These are phyloP conservation scores for Cyprinodon diabolis DNA, from an alignment of 2,797 vertebrate species.

Conservation along the genomic window DNA sequence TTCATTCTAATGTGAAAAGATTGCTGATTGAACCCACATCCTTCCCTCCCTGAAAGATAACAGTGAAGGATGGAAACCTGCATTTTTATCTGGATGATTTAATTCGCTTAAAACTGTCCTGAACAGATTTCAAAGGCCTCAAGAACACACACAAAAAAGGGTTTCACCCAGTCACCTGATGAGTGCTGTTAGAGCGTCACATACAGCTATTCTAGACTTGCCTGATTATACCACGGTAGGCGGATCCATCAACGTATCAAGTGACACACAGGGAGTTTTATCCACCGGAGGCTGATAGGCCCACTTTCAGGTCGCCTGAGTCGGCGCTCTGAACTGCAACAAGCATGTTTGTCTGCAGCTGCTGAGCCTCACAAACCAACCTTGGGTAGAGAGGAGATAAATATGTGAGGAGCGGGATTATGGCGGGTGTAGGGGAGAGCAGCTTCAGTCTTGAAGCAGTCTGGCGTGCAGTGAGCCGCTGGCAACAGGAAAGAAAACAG, in stretches of 20 bases:
- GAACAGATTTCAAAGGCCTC: conserved; percentile 12
- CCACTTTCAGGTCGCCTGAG: conserved; percentile 29
- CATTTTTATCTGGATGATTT: conserved; percentile 24
- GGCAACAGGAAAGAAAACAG: conserved; percentile 33
- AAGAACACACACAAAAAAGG: conserved; percentile 20
- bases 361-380: conserved; percentile 60
- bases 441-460: conserved; percentile 23
- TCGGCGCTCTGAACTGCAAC: conserved; percentile 26
- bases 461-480: conserved; percentile 28
- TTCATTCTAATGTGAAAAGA: conserved; percentile 1
- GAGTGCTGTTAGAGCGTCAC: conserved; percentile 5
- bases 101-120: conserved; percentile 20
- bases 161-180: conserved; percentile 14
- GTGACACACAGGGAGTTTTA: conserved; percentile 50
- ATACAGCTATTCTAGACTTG: conserved; percentile 15
- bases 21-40: conserved; percentile 22
- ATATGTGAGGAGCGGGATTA: conserved; percentile 5
- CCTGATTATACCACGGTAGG: conserved; percentile 26
- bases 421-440: conserved; percentile 7
- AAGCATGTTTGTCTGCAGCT: conserved; percentile 51
- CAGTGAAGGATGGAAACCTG: conserved; percentile 14
- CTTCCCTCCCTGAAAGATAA: conserved; percentile 37
- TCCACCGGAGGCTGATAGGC: conserved; percentile 30
- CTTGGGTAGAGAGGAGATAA: conserved; percentile 15
- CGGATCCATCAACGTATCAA: conserved; percentile 52